These are phyloP conservation scores for Proterorhinus semilunaris DNA, from an alignment of 2,113 vertebrate species.

Conservation along the genomic window DNA sequence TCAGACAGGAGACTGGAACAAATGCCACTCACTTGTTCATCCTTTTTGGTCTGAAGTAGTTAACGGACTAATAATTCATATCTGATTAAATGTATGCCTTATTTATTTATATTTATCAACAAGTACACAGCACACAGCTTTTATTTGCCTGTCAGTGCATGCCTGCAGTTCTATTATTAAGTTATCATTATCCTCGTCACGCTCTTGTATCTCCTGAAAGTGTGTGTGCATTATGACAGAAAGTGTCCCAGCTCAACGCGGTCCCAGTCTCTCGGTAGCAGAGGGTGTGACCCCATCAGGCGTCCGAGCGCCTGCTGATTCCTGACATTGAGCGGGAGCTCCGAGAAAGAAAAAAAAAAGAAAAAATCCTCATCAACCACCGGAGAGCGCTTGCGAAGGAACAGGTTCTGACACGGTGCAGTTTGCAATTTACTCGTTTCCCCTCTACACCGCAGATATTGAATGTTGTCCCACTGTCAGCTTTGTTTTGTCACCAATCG, in stretches of 20 bases:
- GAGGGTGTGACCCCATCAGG: conserved; percentile 69
- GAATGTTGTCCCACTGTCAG: conserved; percentile 24
- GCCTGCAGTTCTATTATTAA: background rate
- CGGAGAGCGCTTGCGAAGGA: conserved; percentile 38
- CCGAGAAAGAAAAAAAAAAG: conserved; percentile 27
- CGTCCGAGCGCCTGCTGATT: conserved; percentile 66
- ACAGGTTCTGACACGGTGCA: conserved; percentile 59
- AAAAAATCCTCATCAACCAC: conserved; percentile 66
- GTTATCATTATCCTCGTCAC: conserved; percentile 21
- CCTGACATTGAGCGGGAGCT: conserved; percentile 66
- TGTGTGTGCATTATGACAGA: conserved; percentile 45
- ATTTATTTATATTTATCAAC: too few relatives aligned
- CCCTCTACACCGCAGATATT: conserved; percentile 20
- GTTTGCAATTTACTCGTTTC: conserved; percentile 58
- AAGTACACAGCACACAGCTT: too few relatives aligned
- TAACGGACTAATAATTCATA: too few relatives aligned
- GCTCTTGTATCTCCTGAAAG: conserved; percentile 19
- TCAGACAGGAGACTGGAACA: too few relatives aligned
- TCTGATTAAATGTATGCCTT: too few relatives aligned
- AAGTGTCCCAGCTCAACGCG: conserved; percentile 52
- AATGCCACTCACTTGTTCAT: too few relatives aligned
- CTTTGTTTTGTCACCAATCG: conserved; percentile 24
- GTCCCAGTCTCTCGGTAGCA: conserved; percentile 57
- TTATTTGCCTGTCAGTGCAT: background rate
- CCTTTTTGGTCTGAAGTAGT: too few relatives aligned